phyloP scores from a whole-genome alignment of 1,140 invertebrate genomes.

The Mycetomoellerius zeteki region DNA sequence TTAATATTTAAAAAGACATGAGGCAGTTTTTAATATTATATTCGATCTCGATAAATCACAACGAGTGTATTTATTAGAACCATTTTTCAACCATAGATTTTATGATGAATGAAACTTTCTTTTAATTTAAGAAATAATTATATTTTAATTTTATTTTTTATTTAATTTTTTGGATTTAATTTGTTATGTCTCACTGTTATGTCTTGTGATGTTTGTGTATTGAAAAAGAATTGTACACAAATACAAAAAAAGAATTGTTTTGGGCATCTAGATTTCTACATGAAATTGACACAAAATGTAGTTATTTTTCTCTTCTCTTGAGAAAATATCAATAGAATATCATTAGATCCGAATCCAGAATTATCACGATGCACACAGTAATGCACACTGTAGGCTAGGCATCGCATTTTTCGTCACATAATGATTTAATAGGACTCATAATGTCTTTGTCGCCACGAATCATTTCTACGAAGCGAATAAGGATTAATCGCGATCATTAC shows the following conservation, averaged over 20 bases:
- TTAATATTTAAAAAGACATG: no score
- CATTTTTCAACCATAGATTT: not conserved
- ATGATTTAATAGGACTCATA: slow-evolving; percentile 6
- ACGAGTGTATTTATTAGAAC: not conserved
- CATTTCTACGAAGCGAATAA: not conserved
- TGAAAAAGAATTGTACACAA: not conserved
- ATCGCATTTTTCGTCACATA: not conserved
- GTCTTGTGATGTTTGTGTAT: not conserved
- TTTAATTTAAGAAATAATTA: not conserved
- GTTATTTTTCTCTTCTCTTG: not conserved
- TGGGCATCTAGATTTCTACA: not conserved
- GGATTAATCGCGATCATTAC: not conserved
- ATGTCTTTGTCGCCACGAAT: not conserved
- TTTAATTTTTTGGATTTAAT: not conserved
- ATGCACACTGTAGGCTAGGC: not conserved
- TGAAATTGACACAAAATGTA: not conserved
- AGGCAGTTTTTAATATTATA: not conserved
- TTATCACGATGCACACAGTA: not conserved
- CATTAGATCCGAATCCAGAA: not conserved
- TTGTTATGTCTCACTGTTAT: not conserved
- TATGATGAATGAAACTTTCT: not conserved
- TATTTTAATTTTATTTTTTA: not conserved
- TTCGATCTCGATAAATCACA: not conserved
- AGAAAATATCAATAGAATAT: not conserved
- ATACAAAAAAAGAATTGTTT: not conserved